A percentile compares a stretch with the other conserved stretches of the same genome.
Evolutionary conservation across 2,797 vertebrate genomes (phyloP).

Genomic region (Sternotherus odoratus): DNA sequence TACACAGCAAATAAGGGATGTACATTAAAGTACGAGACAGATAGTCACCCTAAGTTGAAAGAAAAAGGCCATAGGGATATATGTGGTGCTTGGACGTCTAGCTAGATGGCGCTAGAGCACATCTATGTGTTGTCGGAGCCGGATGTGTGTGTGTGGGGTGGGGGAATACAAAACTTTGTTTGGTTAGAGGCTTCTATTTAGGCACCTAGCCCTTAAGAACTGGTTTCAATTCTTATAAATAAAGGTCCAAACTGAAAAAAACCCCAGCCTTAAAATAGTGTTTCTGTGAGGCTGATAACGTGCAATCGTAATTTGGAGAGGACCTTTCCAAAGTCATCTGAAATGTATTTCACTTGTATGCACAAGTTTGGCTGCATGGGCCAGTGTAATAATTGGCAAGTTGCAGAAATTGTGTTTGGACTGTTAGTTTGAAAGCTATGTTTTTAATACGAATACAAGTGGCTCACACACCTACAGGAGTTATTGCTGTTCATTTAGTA

Average conservation of each 20-base stretch:
- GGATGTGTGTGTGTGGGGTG: background rate
- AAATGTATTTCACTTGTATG: background rate
- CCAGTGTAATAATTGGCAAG: background rate
- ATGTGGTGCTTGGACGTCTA: slow-evolving; percentile 43
- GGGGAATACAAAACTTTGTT: background rate
- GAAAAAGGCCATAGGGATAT: background rate
- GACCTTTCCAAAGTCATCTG: background rate
- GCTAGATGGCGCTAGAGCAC: slow-evolving; percentile 72
- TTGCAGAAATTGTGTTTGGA: background rate
- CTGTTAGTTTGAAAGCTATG: background rate
- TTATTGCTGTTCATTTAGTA: background rate
- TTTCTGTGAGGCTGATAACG: background rate
- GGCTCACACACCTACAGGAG: background rate
- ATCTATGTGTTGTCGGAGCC: background rate
- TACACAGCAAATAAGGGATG: background rate
- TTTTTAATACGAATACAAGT: background rate
- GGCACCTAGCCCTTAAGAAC: background rate
- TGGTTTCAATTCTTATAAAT: background rate
- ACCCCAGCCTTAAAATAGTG: background rate
- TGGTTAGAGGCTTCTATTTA: background rate
- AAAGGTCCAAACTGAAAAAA: background rate
- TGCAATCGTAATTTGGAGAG: background rate
- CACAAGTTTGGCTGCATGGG: background rate
- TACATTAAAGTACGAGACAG: background rate
- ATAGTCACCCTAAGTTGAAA: background rate